A percentile compares a stretch with the other conserved stretches of the same genome.
Conservation (phyloP, 2,797 vertebrate genomes). For the Enteromius afrohamiltoni region DNA sequence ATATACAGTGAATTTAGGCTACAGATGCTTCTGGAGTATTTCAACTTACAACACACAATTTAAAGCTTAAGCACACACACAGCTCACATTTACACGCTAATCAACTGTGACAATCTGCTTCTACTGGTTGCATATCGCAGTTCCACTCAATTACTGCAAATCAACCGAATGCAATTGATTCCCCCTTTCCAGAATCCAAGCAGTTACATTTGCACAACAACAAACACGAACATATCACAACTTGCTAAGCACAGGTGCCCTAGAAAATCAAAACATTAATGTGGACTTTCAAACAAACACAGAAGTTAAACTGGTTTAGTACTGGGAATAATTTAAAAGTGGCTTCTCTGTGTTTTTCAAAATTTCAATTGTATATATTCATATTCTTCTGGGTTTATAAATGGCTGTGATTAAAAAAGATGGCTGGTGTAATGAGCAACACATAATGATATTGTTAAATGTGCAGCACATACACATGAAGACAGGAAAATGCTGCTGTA, state of each 20-base stretch:
- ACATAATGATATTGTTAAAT: conserved; percentile 11
- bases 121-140: conserved; percentile 81
- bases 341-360: not conserved
- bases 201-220: conserved; percentile 32
- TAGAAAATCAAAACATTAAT: not conserved
- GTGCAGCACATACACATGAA: conserved; percentile 16
- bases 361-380: not conserved
- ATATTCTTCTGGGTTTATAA: not conserved
- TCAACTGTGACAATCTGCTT: conserved; percentile 81
- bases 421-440: not conserved
- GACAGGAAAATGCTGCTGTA: conserved; percentile 20
- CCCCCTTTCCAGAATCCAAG: not conserved
- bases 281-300: not conserved
- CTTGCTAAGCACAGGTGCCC: not conserved
- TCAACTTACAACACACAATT: conserved; percentile 83
- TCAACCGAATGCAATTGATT: conserved; percentile 39
- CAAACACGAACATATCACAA: not conserved
- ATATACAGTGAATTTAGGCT: conserved; percentile 66
- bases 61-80: conserved; percentile 80
- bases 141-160: conserved; percentile 79
- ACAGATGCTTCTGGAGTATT: conserved; percentile 58
- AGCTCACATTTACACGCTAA: conserved; percentile 80
- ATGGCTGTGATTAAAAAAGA: conserved; percentile 1
- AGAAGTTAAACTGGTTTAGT: not conserved
- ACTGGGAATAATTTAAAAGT: not conserved